A percentile compares a stretch with the other conserved stretches of the same genome.
phyloP scores from a whole-genome alignment of 2,888 invertebrate genomes.

The Caenorhabditis sinica region DNA sequence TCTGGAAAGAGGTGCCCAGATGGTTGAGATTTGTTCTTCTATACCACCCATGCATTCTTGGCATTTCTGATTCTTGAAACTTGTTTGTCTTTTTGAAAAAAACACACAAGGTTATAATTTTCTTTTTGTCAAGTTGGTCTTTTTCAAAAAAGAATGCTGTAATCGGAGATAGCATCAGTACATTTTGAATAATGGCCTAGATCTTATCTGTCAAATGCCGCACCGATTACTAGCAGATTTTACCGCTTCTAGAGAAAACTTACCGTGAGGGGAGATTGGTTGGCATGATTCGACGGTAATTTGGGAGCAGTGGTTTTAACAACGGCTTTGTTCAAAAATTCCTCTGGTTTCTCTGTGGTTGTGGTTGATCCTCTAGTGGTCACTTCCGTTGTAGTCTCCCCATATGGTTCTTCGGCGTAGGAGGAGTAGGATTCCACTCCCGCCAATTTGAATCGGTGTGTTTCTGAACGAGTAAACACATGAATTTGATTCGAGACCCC shows the following conservation, averaged over 20 bases:
- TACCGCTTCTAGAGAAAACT: slow-evolving; percentile 54
- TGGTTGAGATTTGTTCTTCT: background rate
- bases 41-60: slow-evolving; percentile 32
- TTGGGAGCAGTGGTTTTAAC: slow-evolving; percentile 24
- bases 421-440: slow-evolving; percentile 64
- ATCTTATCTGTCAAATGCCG: slow-evolving; percentile 38
- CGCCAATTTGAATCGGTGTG: slow-evolving; percentile 52
- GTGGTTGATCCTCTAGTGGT: background rate
- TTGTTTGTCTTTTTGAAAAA: slow-evolving; percentile 13
- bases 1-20: slow-evolving; percentile 43
- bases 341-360: slow-evolving; percentile 2
- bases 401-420: slow-evolving; percentile 49
- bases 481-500: slow-evolving; percentile 14
- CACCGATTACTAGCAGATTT: slow-evolving; percentile 48
- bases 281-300: background rate
- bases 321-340: slow-evolving; percentile 26
- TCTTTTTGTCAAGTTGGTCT: slow-evolving; percentile 44
- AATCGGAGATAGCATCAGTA: slow-evolving; percentile 51
- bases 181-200: slow-evolving; percentile 49
- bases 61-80: slow-evolving; percentile 28
- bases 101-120: slow-evolving; percentile 36
- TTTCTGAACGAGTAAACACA: slow-evolving; percentile 38
- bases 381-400: slow-evolving; percentile 8
- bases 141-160: slow-evolving; percentile 54
- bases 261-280: slow-evolving; percentile 37